These are phyloP conservation scores for Anarrhichthys ocellatus DNA, from an alignment of 2,113 vertebrate genomes.

Conservation along the genomic window DNA sequence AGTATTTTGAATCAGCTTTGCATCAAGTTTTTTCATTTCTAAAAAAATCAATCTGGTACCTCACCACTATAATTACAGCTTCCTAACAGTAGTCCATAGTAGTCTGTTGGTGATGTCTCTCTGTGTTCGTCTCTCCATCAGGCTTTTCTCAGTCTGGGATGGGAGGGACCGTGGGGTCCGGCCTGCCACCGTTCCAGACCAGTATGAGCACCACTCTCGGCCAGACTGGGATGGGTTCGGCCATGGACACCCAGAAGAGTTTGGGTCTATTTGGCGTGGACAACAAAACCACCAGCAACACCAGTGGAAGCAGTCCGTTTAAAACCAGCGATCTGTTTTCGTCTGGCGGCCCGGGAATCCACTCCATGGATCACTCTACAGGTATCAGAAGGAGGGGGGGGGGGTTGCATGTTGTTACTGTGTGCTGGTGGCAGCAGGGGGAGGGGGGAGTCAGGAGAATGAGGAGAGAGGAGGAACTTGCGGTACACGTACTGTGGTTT, in stretches of 20 bases:
- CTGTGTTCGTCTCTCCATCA: slow-evolving; percentile 51
- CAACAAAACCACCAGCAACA: slow-evolving; percentile 67
- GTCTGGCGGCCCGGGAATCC: slow-evolving; percentile 66
- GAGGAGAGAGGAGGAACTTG: neutral
- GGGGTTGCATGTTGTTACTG: slow-evolving; percentile 31
- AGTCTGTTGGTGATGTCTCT: slow-evolving; percentile 30
- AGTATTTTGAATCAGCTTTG: neutral
- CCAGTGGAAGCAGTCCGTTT: slow-evolving; percentile 65
- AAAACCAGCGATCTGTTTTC: slow-evolving; percentile 75
- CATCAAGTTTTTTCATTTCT: neutral
- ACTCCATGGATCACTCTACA: slow-evolving; percentile 68
- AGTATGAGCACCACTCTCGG: slow-evolving; percentile 66
- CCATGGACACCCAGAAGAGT: slow-evolving; percentile 75
- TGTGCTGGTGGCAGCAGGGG: slow-evolving; percentile 16
- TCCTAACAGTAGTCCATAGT: neutral
- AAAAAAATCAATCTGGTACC: neutral
- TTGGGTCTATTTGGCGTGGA: slow-evolving; percentile 69
- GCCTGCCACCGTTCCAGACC: slow-evolving; percentile 77
- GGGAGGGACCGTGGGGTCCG: slow-evolving; percentile 72
- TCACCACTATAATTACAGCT: neutral
- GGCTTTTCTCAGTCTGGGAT: slow-evolving; percentile 81
- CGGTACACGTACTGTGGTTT: neutral
- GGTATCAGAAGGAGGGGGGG: slow-evolving; percentile 60
- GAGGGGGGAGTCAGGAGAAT: neutral
- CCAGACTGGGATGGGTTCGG: slow-evolving; percentile 56